Evolutionary conservation across 37 sponge, comb jelly and placozoan species (phyloP).

Genomic region (Trichoplax adhaerens): DNA sequence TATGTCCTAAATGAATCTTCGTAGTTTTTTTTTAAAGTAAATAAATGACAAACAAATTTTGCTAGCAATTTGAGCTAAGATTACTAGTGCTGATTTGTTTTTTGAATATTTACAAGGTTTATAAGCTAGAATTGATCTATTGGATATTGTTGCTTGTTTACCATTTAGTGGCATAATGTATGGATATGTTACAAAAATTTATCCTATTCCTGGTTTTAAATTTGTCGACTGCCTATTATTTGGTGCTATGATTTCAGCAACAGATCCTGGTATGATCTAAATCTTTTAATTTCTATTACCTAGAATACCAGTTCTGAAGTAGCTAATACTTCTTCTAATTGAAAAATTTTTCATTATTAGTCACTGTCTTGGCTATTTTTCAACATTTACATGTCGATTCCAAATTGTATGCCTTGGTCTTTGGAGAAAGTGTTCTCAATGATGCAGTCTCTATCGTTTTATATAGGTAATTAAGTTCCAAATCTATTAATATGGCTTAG

Average conservation of each 20-base stretch:
- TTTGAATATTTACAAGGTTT: no score
- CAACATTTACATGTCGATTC: slow-evolving; percentile 86
- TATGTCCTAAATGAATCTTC: no score
- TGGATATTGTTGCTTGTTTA: no score
- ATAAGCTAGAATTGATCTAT: no score
- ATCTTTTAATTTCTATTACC: background rate
- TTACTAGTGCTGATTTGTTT: no score
- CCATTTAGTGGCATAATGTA: no score
- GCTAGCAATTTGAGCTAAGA: no score
- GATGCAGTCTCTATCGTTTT: slow-evolving; percentile 97
- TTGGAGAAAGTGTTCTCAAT: slow-evolving; percentile 98
- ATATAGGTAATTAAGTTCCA: slow-evolving; percentile 12
- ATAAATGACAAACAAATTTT: no score
- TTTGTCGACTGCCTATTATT: slow-evolving; percentile 76
- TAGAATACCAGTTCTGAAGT: background rate
- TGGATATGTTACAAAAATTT: no score
- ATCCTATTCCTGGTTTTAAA: slow-evolving; percentile 6
- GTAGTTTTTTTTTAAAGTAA: no score
- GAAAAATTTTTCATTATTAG: slow-evolving; percentile 8
- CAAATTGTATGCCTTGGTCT: slow-evolving; percentile 82
- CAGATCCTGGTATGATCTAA: slow-evolving; percentile 66
- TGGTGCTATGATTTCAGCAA: slow-evolving; percentile 91
- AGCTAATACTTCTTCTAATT: no score
- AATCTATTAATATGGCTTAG: no score
- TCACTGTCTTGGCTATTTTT: slow-evolving; percentile 92